Evolutionary conservation across 2,888 invertebrate genomes (phyloP).

Genomic region (Drosophila subquinaria): DNA sequence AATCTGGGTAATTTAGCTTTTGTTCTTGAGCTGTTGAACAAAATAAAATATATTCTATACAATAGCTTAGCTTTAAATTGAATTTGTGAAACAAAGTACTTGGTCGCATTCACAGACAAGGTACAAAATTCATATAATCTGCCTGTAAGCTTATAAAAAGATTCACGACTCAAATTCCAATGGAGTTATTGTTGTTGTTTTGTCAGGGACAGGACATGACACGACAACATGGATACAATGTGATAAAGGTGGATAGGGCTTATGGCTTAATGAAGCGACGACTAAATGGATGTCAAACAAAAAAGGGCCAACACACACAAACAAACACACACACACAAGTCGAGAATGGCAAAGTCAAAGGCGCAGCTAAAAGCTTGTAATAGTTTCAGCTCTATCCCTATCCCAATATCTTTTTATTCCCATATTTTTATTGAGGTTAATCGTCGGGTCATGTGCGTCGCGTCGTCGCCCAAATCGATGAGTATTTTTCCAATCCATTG

Average conservation of each 20-base stretch:
- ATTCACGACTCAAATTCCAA: conserved; percentile 30
- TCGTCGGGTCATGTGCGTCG: conserved; percentile 21
- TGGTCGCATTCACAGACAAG: conserved; percentile 1
- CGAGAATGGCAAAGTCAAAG: conserved; percentile 33
- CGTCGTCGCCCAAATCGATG: conserved; percentile 48
- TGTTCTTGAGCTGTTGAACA: background rate
- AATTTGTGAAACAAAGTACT: conserved; percentile 9
- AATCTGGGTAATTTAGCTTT: background rate
- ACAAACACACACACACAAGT: conserved; percentile 13
- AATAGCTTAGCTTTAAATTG: conserved; percentile 6
- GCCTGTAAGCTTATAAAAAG: conserved; percentile 30
- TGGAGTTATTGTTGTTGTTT: conserved; percentile 6
- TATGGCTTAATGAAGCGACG: conserved; percentile 76
- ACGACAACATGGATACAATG: conserved; percentile 31
- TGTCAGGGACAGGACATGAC: conserved; percentile 47
- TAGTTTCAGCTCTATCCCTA: conserved; percentile 49
- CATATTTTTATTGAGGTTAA: conserved; percentile 19
- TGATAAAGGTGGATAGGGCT: conserved; percentile 31
- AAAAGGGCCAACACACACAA: conserved; percentile 28
- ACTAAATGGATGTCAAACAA: conserved; percentile 59
- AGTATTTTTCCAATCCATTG: conserved; percentile 69
- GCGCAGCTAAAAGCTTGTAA: conserved; percentile 49
- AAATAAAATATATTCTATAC: background rate
- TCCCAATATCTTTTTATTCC: background rate
- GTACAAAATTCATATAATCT: conserved; percentile 23